phyloP scores from a whole-genome alignment of 2,888 invertebrate species.

The Zeuzera pyrina region DNA sequence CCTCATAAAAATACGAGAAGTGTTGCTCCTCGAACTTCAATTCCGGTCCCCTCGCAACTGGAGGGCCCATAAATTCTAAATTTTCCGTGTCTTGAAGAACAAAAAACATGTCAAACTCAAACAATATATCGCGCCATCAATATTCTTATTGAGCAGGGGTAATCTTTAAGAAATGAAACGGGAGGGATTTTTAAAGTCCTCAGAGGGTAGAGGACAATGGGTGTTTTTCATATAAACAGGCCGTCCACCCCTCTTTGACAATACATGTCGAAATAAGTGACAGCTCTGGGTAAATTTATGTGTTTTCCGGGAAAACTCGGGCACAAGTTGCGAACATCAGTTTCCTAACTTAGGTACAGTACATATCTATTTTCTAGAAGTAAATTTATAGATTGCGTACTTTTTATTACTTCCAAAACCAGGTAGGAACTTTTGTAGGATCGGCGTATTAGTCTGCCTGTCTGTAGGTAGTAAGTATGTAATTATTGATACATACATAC shows the following conservation, averaged over 20 bases:
- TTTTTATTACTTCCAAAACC: too few relatives aligned
- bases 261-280: constrained; percentile 19
- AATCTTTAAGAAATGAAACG: constrained; percentile 23
- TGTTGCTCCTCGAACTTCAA: too few relatives aligned
- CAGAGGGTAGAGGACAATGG: constrained; percentile 30
- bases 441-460: too few relatives aligned
- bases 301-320: constrained; percentile 22
- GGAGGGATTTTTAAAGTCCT: constrained; percentile 33
- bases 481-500: too few relatives aligned
- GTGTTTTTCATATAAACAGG: constrained; percentile 35
- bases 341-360: too few relatives aligned
- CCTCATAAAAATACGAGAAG: too few relatives aligned
- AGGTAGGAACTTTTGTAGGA: too few relatives aligned
- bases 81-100: neutral
- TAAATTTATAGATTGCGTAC: too few relatives aligned
- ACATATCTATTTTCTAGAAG: too few relatives aligned
- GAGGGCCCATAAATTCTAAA: too few relatives aligned
- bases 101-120: constrained; percentile 2
- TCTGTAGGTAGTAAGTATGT: too few relatives aligned
- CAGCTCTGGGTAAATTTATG: constrained; percentile 28
- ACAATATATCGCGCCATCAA: constrained; percentile 22
- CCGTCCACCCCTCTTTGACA: constrained; percentile 11
- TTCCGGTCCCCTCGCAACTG: too few relatives aligned
- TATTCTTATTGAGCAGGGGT: constrained; percentile 27
- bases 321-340: constrained; percentile 7